Evolutionary conservation across 2,888 invertebrate species (phyloP).

Genomic region (Drosophila monieri): DNA sequence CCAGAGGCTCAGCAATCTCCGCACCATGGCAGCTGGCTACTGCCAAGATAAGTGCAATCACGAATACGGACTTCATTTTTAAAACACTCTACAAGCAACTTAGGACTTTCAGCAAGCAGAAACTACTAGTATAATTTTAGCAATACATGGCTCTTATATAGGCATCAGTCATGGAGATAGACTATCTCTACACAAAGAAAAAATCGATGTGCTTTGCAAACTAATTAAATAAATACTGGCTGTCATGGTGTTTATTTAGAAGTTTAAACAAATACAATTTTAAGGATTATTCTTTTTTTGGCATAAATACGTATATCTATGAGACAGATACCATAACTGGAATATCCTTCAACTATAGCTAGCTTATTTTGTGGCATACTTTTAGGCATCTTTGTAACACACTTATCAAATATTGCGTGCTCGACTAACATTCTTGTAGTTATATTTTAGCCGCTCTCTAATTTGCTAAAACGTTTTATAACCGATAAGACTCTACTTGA

Average conservation of each 20-base stretch:
- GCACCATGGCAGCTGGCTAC: constrained; percentile 48
- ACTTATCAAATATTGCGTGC: neutral
- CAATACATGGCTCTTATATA: constrained; percentile 51
- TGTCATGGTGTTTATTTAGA: neutral
- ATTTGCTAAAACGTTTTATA: constrained; percentile 43
- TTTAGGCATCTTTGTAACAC: neutral
- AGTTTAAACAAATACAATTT: too few species aligned
- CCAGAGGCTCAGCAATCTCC: constrained; percentile 39
- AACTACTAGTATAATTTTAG: constrained; percentile 26
- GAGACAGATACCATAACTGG: neutral
- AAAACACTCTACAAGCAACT: constrained; percentile 2
- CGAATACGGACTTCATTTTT: constrained; percentile 56
- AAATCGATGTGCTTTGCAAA: neutral
- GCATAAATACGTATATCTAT: too few species aligned
- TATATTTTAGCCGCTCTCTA: constrained; percentile 32
- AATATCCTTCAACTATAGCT: neutral
- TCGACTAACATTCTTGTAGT: too few species aligned
- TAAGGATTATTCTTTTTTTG: too few species aligned
- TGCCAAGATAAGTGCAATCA: constrained; percentile 42
- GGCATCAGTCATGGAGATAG: constrained; percentile 35
- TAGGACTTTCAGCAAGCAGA: constrained; percentile 17
- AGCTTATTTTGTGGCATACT: neutral
- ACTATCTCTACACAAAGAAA: constrained; percentile 21
- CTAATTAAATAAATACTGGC: neutral
- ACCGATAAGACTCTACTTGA: constrained; percentile 34